phyloP scores from a whole-genome alignment of 2,797 vertebrate species.

The Crenichthys baileyi region DNA sequence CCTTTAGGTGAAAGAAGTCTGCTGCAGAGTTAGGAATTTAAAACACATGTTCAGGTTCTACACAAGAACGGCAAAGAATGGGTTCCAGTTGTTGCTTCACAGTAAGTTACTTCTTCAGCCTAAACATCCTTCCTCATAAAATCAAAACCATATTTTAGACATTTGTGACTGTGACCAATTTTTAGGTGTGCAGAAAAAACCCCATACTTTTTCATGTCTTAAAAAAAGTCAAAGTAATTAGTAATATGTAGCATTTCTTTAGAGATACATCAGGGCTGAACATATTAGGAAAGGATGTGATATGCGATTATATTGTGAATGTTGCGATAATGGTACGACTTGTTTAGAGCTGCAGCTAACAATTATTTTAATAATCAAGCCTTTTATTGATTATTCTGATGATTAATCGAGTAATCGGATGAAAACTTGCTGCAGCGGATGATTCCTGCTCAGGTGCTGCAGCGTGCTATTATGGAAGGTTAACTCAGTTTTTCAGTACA shows the following conservation, averaged over 20 bases:
- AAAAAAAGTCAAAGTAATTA: not conserved
- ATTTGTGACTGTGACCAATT: not conserved
- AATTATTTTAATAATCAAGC: no score
- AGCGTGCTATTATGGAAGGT: no score
- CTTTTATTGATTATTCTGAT: no score
- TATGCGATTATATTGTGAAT: not conserved
- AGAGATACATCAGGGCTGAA: no score
- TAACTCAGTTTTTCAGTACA: no score
- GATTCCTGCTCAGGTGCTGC: no score
- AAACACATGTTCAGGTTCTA: no score
- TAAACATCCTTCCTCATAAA: not conserved
- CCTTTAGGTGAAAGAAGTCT: not conserved
- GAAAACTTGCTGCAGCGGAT: no score
- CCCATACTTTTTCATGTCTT: not conserved
- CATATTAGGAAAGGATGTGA: not conserved
- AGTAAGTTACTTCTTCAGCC: not conserved
- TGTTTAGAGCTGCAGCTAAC: no score
- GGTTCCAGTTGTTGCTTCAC: no score
- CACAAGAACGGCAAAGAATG: no score
- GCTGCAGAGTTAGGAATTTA: not conserved
- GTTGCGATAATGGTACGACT: not conserved
- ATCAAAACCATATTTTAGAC: not conserved
- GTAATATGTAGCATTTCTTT: not conserved
- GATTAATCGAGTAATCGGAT: no score
- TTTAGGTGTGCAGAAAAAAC: not conserved